Base-by-base conservation (phyloP, 53 echinoderm and acorn worm genomes). In the Holothuria scabra region DNA sequence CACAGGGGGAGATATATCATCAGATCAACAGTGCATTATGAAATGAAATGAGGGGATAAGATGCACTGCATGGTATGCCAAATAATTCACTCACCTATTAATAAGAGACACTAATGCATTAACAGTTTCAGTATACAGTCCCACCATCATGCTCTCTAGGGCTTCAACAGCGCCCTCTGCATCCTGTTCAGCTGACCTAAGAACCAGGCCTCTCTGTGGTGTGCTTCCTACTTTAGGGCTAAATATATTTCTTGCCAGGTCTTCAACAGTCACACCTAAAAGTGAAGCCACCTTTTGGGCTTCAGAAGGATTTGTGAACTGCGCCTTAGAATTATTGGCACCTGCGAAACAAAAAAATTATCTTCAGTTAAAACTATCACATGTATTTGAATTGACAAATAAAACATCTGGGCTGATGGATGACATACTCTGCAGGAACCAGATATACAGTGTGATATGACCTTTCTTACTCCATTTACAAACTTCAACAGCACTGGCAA, bases 81-180 rank as follows among this genome's bases (percentile, higher is more conserved):
- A 18, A 16, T 52, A 20, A 65, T 33, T 8, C 8, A 69, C 65
- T 86, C 56, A 94, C 97, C 90, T 92, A 82, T 97, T 97, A 21
- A 97, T 88, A 16, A 94, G 87, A 0, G 94, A 92, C 19, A 97
- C 92, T 26, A 97, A 81, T 11, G 97, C 97, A 85, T 94, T 94
- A 79, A 97, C 94, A 66, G 92, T 71, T 72, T 97, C 97, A 19
- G 87, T 85, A 61, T 97, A 97, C 49, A 94, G 87, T 25, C 97
- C 97, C 13, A 95, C 90, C 68, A 91, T 86, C 97, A 97, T 97
- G 8, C 97, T 92, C 71, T 97, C 94, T 34, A 94, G 85, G 14
- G 94, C 92, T 23, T 97, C 97, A 24, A 64, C 58, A 4, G 89
- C 92, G 8, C 62, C 79, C 35, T 85, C 85, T 8, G 85, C 84